Evolutionary conservation across 2,113 vertebrate genomes (phyloP).

Genomic region (Barbus barbus): DNA sequence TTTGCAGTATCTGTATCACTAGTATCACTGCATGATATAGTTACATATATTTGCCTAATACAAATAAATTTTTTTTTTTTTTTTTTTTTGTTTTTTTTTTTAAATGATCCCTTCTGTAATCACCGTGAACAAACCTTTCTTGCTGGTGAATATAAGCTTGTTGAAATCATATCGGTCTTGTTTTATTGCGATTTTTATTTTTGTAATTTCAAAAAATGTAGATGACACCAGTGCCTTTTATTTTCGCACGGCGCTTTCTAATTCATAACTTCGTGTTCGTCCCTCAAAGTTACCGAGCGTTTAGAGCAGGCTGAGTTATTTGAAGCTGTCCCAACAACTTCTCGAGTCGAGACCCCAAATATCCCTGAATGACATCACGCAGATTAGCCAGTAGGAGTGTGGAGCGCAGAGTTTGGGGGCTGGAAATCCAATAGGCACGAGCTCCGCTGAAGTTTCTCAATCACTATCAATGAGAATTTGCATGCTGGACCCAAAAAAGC

Average conservation of each 20-base stretch:
- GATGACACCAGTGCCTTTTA: not conserved
- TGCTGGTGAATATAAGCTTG: not conserved
- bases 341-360: slow-evolving; percentile 37
- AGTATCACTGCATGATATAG: not conserved
- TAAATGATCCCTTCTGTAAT: too few species aligned
- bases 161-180: too few species aligned
- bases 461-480: slow-evolving; percentile 37
- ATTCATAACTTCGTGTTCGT: slow-evolving; percentile 19
- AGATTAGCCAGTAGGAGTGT: slow-evolving; percentile 73
- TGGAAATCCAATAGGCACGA: slow-evolving; percentile 54
- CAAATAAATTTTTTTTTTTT: too few species aligned
- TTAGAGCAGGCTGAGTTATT: slow-evolving; percentile 28
- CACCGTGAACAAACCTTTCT: not conserved
- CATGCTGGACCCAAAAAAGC: not conserved
- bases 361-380: slow-evolving; percentile 75
- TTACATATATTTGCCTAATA: too few species aligned
- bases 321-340: slow-evolving; percentile 42
- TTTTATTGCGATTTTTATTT: not conserved
- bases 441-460: slow-evolving; percentile 39
- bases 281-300: not conserved
- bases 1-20: not conserved
- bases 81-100: too few species aligned
- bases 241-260: not conserved
- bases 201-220: not conserved
- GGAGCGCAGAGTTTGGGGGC: slow-evolving; percentile 74